Evolutionary conservation across 2,888 invertebrate species (phyloP), one percentile per base, ranked within the genome.

Genomic region (Tribolium freemani): DNA sequence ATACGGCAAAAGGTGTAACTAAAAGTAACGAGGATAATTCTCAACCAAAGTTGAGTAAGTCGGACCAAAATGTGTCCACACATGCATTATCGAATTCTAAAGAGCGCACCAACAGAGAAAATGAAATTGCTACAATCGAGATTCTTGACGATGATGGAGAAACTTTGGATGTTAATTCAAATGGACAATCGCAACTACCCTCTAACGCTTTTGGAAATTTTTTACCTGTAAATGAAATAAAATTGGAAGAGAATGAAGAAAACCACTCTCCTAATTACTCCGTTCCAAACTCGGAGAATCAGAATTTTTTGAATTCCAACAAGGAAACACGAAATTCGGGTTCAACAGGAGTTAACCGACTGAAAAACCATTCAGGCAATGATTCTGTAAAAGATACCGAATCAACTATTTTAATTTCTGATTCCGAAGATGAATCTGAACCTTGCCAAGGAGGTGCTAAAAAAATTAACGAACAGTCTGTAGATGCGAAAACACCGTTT

Each of bases 121-220:
- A 5, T 26, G 0, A 26, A 3, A 5, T 26, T 26, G 26, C 26
- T 26, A 48, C 46, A 10, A 38, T 71, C 38, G 64, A 56, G 60
- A 63, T 73, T 56, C 56, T 67, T 48, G 72, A 66, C 48, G 73
- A 73, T 26, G 69, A 73, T 10, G 71, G 69, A 30, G 68, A 71
- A 30, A 58, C 11, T 48, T 48, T 16, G 8, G 16, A 48, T n/a
- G 11, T 11, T 16, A 48, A 8, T 48, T n/a, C 48, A 38, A 31
- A 38, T 64, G 13, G 38, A 53, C 1, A 56, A 30, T 48, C 26
- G 26, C 26, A 26, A 26, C 26, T 48, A 21, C 13, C 56, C 16
- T 10, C 5, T 53, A 56, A 45, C 26, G 26, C 16, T 30, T 57
- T 51, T 26, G 5, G 16, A 54, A 61, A 30, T 21, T 45, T 66